phyloP scores from a whole-genome alignment of 1,140 invertebrate species.

The Drosophila equinoxialis region DNA sequence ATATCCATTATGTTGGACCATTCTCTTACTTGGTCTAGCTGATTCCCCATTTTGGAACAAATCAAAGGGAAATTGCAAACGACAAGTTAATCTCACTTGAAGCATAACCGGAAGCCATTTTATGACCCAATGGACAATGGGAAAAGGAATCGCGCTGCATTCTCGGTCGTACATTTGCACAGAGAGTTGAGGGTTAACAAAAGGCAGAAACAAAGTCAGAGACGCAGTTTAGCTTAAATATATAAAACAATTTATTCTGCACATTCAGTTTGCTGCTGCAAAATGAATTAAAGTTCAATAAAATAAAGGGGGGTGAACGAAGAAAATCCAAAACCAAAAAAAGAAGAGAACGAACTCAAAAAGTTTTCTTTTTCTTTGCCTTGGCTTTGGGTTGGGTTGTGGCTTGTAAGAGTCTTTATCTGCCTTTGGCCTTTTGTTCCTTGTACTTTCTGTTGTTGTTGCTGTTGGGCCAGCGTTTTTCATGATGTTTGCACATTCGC shows the following conservation, averaged over 20 bases:
- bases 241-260: slow-evolving; percentile 69
- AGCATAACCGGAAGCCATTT: slow-evolving; percentile 82
- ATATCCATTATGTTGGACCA: neutral
- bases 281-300: slow-evolving; percentile 77
- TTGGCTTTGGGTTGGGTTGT: slow-evolving; percentile 36
- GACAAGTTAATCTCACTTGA: slow-evolving; percentile 83
- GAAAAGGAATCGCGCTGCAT: slow-evolving; percentile 45
- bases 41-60: slow-evolving; percentile 62
- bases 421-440: slow-evolving; percentile 50
- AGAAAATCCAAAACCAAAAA: slow-evolving; percentile 1
- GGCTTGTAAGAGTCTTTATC: slow-evolving; percentile 56
- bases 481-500: slow-evolving; percentile 79
- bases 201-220: slow-evolving; percentile 23
- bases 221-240: slow-evolving; percentile 59
- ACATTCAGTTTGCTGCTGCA: slow-evolving; percentile 50
- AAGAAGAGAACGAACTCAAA: slow-evolving; percentile 23
- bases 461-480: slow-evolving; percentile 56
- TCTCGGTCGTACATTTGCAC: slow-evolving; percentile 31
- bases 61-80: slow-evolving; percentile 83
- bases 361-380: slow-evolving; percentile 35
- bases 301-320: slow-evolving; percentile 19
- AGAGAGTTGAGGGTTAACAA: neutral
- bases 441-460: slow-evolving; percentile 29
- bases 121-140: slow-evolving; percentile 78
- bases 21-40: slow-evolving; percentile 10